phyloP scores from a whole-genome alignment of 1,140 invertebrate species.

The Heliconius hermathena region DNA sequence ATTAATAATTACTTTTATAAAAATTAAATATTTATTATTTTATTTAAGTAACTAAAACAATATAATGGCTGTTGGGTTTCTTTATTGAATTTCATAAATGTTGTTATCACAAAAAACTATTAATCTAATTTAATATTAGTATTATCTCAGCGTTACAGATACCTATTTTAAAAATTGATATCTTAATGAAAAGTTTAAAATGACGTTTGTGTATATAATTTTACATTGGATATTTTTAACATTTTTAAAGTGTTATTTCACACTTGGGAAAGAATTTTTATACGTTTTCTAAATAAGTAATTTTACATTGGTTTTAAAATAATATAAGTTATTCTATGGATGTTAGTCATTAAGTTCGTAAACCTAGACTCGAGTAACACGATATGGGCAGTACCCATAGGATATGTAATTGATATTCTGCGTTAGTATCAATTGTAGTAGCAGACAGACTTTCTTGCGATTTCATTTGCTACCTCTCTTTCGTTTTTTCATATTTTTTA shows the following conservation, averaged over 20 bases:
- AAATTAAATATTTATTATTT: not conserved
- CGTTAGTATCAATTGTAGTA: not conserved
- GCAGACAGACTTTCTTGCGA: constrained; percentile 8
- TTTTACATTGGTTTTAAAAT: not conserved
- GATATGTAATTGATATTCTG: constrained; percentile 4
- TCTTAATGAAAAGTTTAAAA: too few species aligned
- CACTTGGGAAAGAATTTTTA: too few species aligned
- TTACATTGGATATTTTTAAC: too few species aligned
- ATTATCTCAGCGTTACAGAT: not conserved
- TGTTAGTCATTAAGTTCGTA: not conserved
- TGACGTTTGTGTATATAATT: too few species aligned
- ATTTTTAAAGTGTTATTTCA: not conserved
- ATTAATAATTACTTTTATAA: too few species aligned
- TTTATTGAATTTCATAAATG: not conserved
- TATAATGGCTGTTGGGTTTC: not conserved
- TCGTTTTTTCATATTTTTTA: not conserved
- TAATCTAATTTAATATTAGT: not conserved
- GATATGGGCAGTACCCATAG: constrained; percentile 8
- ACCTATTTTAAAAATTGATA: not conserved
- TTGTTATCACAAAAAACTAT: not conserved
- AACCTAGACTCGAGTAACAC: constrained; percentile 1
- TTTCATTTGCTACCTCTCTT: constrained; percentile 2
- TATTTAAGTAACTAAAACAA: not conserved
- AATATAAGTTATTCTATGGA: not conserved
- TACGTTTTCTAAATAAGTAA: not conserved